Evolutionary conservation across 92 coral and sea anemone species (phyloP).

Genomic region (Metridium senile): DNA sequence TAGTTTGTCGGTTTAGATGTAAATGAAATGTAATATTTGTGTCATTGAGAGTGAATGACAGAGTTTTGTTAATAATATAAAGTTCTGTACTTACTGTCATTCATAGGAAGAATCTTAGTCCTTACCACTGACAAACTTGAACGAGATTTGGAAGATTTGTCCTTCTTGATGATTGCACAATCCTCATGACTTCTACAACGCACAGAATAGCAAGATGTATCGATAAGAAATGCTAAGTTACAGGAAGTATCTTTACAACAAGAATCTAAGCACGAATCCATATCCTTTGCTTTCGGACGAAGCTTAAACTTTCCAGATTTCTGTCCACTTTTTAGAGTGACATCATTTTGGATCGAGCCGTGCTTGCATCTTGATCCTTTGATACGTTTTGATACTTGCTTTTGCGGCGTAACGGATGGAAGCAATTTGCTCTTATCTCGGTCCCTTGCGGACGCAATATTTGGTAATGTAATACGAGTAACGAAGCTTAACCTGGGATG

Average conservation of each 20-base stretch:
- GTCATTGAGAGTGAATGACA: too few relatives aligned
- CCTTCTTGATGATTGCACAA: slow-evolving; percentile 67
- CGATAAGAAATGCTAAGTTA: slow-evolving; percentile 86
- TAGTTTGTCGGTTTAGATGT: too few relatives aligned
- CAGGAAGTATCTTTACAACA: slow-evolving; percentile 84
- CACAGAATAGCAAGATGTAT: slow-evolving; percentile 87
- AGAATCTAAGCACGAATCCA: slow-evolving; percentile 72
- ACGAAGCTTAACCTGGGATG: slow-evolving; percentile 72
- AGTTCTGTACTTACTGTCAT: slow-evolving; percentile 73
- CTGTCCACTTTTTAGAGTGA: slow-evolving; percentile 73
- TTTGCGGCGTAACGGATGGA: slow-evolving; percentile 5
- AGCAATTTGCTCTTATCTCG: background rate
- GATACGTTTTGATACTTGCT: slow-evolving; percentile 31
- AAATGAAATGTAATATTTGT: too few relatives aligned
- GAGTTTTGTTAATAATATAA: too few relatives aligned
- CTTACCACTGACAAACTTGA: slow-evolving; percentile 70
- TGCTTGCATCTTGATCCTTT: slow-evolving; percentile 64
- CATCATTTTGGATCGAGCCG: slow-evolving; percentile 70
- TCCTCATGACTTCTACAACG: slow-evolving; percentile 75
- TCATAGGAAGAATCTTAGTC: slow-evolving; percentile 39
- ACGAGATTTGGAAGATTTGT: slow-evolving; percentile 31
- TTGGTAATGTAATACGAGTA: slow-evolving; percentile 28
- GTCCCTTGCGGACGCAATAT: background rate
- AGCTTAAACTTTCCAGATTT: slow-evolving; percentile 80
- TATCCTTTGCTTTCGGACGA: slow-evolving; percentile 64